phyloP scores from a whole-genome alignment of 2,113 vertebrate genomes.

The Cynoglossus semilaevis region DNA sequence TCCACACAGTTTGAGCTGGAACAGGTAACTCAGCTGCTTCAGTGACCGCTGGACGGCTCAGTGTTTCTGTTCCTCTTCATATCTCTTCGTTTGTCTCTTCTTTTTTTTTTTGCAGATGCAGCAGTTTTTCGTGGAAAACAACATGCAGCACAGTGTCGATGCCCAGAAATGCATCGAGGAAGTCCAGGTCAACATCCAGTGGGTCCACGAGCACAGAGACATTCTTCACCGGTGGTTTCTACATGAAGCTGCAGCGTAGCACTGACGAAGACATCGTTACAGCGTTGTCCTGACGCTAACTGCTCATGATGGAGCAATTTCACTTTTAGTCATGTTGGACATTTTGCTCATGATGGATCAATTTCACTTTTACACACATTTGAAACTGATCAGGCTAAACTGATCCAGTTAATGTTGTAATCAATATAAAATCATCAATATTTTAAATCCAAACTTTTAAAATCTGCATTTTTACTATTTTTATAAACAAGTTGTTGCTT shows the following conservation, averaged over 20 bases:
- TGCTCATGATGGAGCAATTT: too few relatives aligned
- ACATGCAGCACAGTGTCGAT: slow-evolving; percentile 49
- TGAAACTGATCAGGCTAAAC: too few relatives aligned
- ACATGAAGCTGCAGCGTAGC: slow-evolving; percentile 4
- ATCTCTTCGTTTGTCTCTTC: not conserved
- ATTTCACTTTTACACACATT: too few relatives aligned
- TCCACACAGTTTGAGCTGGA: slow-evolving; percentile 79
- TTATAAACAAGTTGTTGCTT: too few relatives aligned
- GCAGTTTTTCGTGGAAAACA: slow-evolving; percentile 63
- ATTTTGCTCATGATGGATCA: too few relatives aligned
- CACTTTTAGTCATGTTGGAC: too few relatives aligned
- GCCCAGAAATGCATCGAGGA: slow-evolving; percentile 82
- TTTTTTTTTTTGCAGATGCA: slow-evolving; percentile 75
- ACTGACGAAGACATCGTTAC: too few relatives aligned
- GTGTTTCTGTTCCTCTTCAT: not conserved
- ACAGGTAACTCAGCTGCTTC: slow-evolving; percentile 74
- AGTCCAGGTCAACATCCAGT: slow-evolving; percentile 84
- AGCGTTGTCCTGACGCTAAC: too few relatives aligned
- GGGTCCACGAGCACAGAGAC: slow-evolving; percentile 80
- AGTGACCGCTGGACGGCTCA: not conserved
- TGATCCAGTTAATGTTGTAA: too few relatives aligned
- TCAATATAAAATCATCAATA: too few relatives aligned
- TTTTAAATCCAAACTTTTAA: too few relatives aligned
- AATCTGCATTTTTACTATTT: too few relatives aligned
- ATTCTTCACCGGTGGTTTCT: slow-evolving; percentile 78